These are phyloP conservation scores for Carassius gibelio DNA, from an alignment of 2,113 vertebrate genomes.

Conservation along the genomic window DNA sequence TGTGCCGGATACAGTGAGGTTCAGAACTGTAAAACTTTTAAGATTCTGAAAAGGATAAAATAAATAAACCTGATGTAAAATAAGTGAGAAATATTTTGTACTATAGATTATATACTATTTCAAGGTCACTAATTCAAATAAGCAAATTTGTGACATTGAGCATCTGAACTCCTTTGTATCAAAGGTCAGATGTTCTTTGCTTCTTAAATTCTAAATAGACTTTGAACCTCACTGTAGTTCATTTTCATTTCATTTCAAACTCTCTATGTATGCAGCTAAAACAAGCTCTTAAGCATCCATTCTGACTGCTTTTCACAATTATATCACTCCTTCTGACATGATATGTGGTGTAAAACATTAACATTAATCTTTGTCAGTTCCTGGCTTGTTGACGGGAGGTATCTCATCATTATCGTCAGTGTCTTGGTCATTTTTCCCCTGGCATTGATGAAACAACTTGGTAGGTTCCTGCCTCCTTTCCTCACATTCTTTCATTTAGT, in stretches of 20 bases:
- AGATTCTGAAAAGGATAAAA: not conserved
- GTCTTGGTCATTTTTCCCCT: constrained; percentile 79
- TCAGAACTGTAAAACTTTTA: not conserved
- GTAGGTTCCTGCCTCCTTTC: constrained; percentile 65
- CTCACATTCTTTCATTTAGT: constrained; percentile 7
- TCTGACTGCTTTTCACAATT: not conserved
- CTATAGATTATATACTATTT: not conserved
- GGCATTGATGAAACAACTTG: constrained; percentile 82
- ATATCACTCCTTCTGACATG: not conserved
- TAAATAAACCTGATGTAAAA: not conserved
- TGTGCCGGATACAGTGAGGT: not conserved
- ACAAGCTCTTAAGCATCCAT: not conserved
- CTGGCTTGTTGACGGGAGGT: constrained; percentile 82
- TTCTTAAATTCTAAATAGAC: too few relatives aligned
- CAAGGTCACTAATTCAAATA: not conserved
- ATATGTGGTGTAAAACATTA: constrained; percentile 15
- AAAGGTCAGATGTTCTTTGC: too few relatives aligned
- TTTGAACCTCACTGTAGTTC: not conserved
- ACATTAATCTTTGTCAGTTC: constrained; percentile 62
- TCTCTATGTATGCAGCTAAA: not conserved
- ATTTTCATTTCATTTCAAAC: not conserved
- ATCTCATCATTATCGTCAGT: constrained; percentile 82
- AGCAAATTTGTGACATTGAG: not conserved
- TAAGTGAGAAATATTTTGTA: not conserved
- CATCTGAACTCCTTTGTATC: too few relatives aligned